Evolutionary conservation across 2,888 invertebrate genomes (phyloP), one percentile per base, ranked within the genome.

Genomic region (Acanthococcus lagerstroemiae): DNA sequence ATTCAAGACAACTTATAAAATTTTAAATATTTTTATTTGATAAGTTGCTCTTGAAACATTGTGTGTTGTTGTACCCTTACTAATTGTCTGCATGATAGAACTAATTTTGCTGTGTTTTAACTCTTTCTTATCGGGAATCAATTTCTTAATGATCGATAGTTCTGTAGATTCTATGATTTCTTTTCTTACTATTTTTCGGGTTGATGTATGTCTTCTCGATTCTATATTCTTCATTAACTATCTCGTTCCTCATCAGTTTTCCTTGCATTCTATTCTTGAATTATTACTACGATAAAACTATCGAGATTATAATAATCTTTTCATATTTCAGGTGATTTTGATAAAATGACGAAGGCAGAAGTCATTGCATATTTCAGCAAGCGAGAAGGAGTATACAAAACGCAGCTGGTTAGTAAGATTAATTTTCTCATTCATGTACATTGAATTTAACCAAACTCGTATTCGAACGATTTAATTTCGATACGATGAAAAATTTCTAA

Each of bases 141-240:
- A 52, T 52, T 52, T 52, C 52, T 52, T 52, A 52, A 52, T 12
- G 52, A 52, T 52, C 52, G 17, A 52, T 52, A 52, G 52, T 52
- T 52, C 52, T 52, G 52, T 52, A 52, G 52, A 52, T 52, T n/a
- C 52, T 19, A 52, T 21, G 52, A 52, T 52, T 52, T 52, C 15
- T 19, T 19, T 52, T 52, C 50, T 12, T 50, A 50, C 50, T 50
- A n/a, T n/a, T n/a, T 19, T 21, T 22, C 21, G 21, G 52, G 24
- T 52, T 37, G 37, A 1, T 37, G 37, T 37, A n/a, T 2, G n/a
- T 15, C n/a, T 37, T 37, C n/a, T 37, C 37, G 37, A 37, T 9
- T 15, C 37, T 1, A 37, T 1, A 37, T 37, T 37, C 37, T 15
- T 15, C 37, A 9, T 1, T 9, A 37, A 37, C 12, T 37, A 15